Evolutionary conservation across 2,888 invertebrate genomes (phyloP), one percentile per base, ranked within the genome.

Genomic region (Clistopyga incitator): DNA sequence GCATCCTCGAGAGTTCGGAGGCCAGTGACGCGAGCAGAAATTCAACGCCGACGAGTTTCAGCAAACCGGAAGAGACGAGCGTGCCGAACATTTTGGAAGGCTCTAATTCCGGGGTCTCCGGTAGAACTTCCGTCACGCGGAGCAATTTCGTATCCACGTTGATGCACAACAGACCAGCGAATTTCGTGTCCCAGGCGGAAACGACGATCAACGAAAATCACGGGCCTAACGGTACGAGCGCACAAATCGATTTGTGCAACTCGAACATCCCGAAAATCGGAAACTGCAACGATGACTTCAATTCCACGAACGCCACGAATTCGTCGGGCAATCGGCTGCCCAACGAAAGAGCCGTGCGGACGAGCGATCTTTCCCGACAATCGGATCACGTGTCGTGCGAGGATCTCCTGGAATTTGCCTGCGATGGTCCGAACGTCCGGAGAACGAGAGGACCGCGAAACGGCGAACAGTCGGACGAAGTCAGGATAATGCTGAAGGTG

Each of bases 341-440:
- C 15, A 76, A 76, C 45, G 76, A 76, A 3, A 38, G 68, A 38
- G 29, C 47, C 0, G 68, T 78, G 68, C 84, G 82, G 4, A 78
- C 82, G 8, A 91, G 89, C 65, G 92, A 91, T 64, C 56, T 91
- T 0, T 90, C 90, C 8, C 87, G 92, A 18, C 92, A 92, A 72
- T 91, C 96, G 65, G 98, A 98, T 90, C 97, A 97, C 88, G 98
- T 98, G 0, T 98, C 98, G 67, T 98, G 98, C 88, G 98, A 98
- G 92, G 98, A 98, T 94, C 94, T 98, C 78, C 93, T 98, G 76
- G 98, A 98, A 92, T 98, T 98, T 90, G 97, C 97, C 0, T 96
- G 97, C 91, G 96, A 96, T 87, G 97, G 97, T 85, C 97, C 97
- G 0, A 96, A 94, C 85, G 92, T 93, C 2, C 90, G 93, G 29